Conservation (phyloP, 2,113 vertebrate species). For the Anas platyrhynchos region DNA sequence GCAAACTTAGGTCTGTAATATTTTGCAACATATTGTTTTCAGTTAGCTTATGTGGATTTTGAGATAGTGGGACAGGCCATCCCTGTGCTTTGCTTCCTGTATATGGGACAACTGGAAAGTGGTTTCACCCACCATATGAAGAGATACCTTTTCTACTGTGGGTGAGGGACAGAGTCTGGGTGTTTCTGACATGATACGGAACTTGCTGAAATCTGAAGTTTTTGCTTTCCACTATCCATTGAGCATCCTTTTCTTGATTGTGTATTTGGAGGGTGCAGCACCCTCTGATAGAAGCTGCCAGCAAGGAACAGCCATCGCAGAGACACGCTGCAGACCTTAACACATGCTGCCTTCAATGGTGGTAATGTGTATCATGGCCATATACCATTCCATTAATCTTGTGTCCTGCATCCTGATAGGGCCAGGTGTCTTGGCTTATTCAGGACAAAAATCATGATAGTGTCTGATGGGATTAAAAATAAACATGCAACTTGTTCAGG, state of each 20-base stretch:
- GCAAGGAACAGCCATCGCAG: background rate
- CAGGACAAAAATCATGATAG: background rate
- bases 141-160: background rate
- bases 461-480: background rate
- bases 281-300: background rate
- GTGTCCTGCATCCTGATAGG: background rate
- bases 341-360: background rate
- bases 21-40: background rate
- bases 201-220: background rate
- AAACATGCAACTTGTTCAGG: background rate
- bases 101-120: background rate
- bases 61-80: background rate
- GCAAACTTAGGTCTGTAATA: background rate
- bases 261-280: background rate
- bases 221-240: background rate
- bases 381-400: background rate
- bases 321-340: background rate
- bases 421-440: background rate
- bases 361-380: rapidly evolving
- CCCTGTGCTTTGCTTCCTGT: background rate
- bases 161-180: rapidly evolving
- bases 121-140: background rate
- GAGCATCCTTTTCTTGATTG: background rate
- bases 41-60: background rate
- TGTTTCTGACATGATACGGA: background rate